These are phyloP conservation scores for Harlomillsia oculata DNA, from an alignment of 1,140 invertebrate genomes.

Conservation along the genomic window DNA sequence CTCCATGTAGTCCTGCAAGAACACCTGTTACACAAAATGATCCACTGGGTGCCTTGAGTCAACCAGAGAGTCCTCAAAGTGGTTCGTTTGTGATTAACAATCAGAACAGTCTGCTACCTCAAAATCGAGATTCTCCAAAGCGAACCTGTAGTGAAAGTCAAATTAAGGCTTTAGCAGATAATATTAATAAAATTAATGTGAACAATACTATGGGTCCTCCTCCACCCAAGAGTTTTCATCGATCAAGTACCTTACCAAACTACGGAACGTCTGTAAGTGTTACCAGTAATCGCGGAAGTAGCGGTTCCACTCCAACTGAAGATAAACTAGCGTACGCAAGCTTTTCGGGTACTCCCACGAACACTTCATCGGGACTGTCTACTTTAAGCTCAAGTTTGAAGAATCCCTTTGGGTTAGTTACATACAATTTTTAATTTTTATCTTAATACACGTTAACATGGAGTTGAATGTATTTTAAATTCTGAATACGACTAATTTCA, in stretches of 20 bases:
- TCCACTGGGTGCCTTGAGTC: slow-evolving; percentile 55
- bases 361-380: slow-evolving; percentile 25
- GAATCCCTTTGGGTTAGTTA: slow-evolving; percentile 30
- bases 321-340: slow-evolving; percentile 17
- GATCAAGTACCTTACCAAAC: slow-evolving; percentile 34
- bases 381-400: slow-evolving; percentile 33
- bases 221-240: slow-evolving; percentile 28
- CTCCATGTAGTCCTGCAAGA: slow-evolving; percentile 50
- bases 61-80: slow-evolving; percentile 1
- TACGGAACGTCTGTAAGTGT: slow-evolving; percentile 19
- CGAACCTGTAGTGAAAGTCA: slow-evolving; percentile 31
- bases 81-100: not conserved
- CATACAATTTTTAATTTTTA: not conserved
- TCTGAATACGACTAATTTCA: slow-evolving; percentile 40
- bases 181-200: not conserved
- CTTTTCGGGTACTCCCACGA: slow-evolving; percentile 4
- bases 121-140: slow-evolving; percentile 29
- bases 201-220: slow-evolving; percentile 8
- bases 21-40: slow-evolving; percentile 82
- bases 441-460: not conserved
- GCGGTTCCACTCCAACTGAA: slow-evolving; percentile 9
- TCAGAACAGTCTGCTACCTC: not conserved
- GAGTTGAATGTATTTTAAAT: too few species aligned
- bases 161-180: slow-evolving; percentile 9
- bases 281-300: not conserved